Evolutionary conservation across 2,797 vertebrate species (phyloP).

Genomic region (Pangasius macronema): DNA sequence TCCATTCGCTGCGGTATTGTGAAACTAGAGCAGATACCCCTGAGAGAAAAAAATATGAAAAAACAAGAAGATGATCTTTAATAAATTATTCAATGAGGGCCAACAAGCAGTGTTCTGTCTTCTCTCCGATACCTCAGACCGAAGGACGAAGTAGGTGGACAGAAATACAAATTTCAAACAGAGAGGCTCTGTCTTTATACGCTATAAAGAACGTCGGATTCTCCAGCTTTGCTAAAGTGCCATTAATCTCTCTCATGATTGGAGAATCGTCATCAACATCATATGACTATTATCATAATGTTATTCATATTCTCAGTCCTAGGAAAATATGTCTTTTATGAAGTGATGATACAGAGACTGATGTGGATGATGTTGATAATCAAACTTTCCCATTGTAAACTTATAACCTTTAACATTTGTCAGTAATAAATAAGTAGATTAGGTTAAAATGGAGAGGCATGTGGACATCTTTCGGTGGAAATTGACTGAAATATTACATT

Average conservation of each 20-base stretch:
- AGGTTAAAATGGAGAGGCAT: background rate
- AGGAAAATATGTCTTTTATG: background rate
- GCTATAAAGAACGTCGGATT: slow-evolving; percentile 8
- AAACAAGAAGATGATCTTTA: background rate
- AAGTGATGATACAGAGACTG: background rate
- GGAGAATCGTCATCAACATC: background rate
- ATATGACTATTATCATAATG: background rate
- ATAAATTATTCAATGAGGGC: slow-evolving; percentile 19
- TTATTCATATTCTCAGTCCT: background rate
- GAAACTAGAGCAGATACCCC: slow-evolving; percentile 29
- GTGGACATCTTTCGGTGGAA: background rate
- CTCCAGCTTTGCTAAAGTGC: background rate
- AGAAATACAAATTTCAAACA: too few relatives aligned
- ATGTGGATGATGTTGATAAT: background rate
- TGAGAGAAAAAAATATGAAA: background rate
- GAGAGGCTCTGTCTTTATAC: background rate
- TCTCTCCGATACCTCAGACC: too few relatives aligned
- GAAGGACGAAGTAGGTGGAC: too few relatives aligned
- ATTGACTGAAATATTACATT: background rate
- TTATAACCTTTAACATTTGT: background rate
- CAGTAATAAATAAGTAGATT: background rate
- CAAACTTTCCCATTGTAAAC: background rate
- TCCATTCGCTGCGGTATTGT: slow-evolving; percentile 38
- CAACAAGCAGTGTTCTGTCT: too few relatives aligned
- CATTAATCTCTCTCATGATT: slow-evolving; percentile 13